A percentile compares a stretch with the other conserved stretches of the same genome.
Evolutionary conservation across 2,797 vertebrate species (phyloP).

Genomic region (Gymnocypris eckloni): DNA sequence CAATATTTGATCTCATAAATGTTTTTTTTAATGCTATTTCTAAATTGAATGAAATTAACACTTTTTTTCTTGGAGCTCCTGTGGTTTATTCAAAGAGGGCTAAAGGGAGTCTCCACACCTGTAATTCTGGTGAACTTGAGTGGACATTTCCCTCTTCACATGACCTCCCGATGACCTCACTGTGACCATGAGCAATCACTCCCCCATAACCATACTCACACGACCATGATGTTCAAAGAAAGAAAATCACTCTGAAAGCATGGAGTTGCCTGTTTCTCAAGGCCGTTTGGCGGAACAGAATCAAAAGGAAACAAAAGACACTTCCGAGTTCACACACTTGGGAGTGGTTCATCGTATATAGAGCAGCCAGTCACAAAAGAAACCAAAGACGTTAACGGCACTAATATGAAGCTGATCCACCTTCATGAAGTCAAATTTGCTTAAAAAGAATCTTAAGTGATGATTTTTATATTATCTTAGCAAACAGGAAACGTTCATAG

Average conservation of each 20-base stretch:
- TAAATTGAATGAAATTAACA: background rate
- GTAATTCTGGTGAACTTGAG: slow-evolving; percentile 25
- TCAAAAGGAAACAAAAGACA: slow-evolving; percentile 32
- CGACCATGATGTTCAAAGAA: slow-evolving; percentile 10
- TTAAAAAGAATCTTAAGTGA: background rate
- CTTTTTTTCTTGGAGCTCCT: background rate
- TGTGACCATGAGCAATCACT: slow-evolving; percentile 36
- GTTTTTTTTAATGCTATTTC: background rate
- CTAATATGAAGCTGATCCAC: background rate
- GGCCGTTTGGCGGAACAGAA: background rate
- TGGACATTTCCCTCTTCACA: slow-evolving; percentile 29
- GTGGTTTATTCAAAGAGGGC: background rate
- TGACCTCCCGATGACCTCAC: slow-evolving; percentile 44
- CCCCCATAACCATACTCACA: slow-evolving; percentile 39
- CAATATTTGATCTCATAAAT: background rate
- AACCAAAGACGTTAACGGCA: background rate
- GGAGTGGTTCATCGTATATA: slow-evolving; percentile 10
- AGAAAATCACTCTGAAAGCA: slow-evolving; percentile 39
- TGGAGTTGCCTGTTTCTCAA: slow-evolving; percentile 29
- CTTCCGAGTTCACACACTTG: slow-evolving; percentile 54
- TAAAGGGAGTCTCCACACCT: slow-evolving; percentile 36
- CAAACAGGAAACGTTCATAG: background rate
- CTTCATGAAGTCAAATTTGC: background rate
- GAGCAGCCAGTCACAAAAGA: background rate
- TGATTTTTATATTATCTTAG: background rate